Evolutionary conservation across 1,140 invertebrate species (phyloP), one percentile per base, ranked within the genome.

Genomic region (Bombus soroeensis): DNA sequence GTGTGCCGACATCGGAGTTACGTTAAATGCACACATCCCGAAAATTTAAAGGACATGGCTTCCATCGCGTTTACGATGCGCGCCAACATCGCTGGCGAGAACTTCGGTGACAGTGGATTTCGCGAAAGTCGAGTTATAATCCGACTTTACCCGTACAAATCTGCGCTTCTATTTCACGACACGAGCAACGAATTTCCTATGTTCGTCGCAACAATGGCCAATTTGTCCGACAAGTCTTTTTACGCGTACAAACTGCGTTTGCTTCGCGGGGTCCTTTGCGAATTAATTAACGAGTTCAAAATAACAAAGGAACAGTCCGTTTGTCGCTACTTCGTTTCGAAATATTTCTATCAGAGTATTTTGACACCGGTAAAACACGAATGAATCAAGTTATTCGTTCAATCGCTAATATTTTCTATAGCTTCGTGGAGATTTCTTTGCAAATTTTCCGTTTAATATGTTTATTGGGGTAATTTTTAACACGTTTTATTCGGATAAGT

Each of bases 261-360:
- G 25, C 18, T 34, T 25, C 28, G 28, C 37, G 4, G 2, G 12
- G 9, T 28, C 28, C n/a, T 12, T 41, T 47, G n/a, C 5, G 41
- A 47, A 57, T 75, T 34, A 57, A 75, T 75, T 75, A 75, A 53
- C 41, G 12, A 32, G n/a, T 73, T n/a, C 10, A 37, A 68, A 37
- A 4, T n/a, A 62, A 62, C 10, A 62, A 62, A 13, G 28, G 28
- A 28, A 3, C 57, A 47, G 25, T 28, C 25, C 25, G 25, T 59
- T 59, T 28, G 9, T 10, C 3, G 57, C 25, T 25, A 28, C 10
- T 59, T 59, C 25, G 3, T 59, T 59, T 59, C 57, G 57, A n/a
- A 62, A 62, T 22, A 53, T 22, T 22, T 53, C 59, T n/a, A n/a
- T 3, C 28, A 28, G 15, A 25, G 3, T 37, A 37, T 34, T 34